A percentile compares a stretch with the other conserved stretches of the same genome.
These are phyloP conservation scores for Tadarida brasiliensis DNA, from an alignment of 2,797 vertebrate genomes.

Conservation along the genomic window DNA sequence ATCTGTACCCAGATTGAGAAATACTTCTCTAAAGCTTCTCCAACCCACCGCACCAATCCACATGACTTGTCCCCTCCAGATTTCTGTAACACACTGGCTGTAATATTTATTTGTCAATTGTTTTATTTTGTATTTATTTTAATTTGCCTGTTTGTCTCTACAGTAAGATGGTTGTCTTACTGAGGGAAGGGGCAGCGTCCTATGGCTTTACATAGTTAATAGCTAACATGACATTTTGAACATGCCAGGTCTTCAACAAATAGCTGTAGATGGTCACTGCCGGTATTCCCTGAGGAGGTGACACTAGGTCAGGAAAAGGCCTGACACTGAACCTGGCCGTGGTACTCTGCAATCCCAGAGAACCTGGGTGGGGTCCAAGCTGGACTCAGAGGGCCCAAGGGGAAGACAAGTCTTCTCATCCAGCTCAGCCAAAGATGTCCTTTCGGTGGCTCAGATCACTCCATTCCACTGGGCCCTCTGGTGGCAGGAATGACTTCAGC, in stretches of 20 bases:
- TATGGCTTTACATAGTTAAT: not conserved
- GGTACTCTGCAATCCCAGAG: not conserved
- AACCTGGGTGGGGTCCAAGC: not conserved
- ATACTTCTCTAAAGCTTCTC: not conserved
- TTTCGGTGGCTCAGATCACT: not conserved
- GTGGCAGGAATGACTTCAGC: not conserved
- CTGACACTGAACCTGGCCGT: not conserved
- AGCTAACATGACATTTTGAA: not conserved
- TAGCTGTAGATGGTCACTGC: not conserved
- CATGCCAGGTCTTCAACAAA: not conserved
- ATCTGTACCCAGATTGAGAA: not conserved
- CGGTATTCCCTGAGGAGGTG: not conserved
- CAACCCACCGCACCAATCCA: not conserved
- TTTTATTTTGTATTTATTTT: conserved; percentile 29
- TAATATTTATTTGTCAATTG: not conserved
- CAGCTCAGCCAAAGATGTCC: not conserved
- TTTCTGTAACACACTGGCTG: not conserved
- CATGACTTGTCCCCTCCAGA: not conserved
- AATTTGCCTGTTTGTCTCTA: not conserved
- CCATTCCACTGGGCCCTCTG: not conserved
- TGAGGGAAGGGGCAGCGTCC: not conserved
- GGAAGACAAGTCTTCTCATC: not conserved
- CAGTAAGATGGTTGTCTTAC: not conserved
- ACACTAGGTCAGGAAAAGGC: not conserved
- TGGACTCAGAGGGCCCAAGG: not conserved